phyloP scores from a whole-genome alignment of 1,140 invertebrate species.

The Mycetomoellerius zeteki region DNA sequence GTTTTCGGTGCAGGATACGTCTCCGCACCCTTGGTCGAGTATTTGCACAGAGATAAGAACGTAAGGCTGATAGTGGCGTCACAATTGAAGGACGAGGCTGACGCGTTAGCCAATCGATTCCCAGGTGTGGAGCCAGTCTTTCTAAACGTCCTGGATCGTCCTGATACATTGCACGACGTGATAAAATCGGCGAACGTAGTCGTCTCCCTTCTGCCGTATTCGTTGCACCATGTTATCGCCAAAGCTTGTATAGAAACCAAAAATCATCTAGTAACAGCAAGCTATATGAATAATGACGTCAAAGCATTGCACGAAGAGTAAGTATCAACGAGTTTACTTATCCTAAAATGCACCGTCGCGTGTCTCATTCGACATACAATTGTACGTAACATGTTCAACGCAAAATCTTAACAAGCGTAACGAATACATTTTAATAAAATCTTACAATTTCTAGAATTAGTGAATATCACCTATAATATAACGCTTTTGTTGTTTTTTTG shows the following conservation, averaged over 20 bases:
- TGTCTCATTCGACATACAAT: neutral
- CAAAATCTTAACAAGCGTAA: neutral
- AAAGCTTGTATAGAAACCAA: constrained; percentile 94
- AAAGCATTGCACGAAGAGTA: constrained; percentile 92
- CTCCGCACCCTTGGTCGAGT: constrained; percentile 97
- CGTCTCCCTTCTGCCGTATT: constrained; percentile 97
- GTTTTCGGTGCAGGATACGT: constrained; percentile 98
- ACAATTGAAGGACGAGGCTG: constrained; percentile 95
- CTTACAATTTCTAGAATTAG: neutral
- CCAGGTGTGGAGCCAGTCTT: constrained; percentile 93
- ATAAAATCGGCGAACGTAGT: constrained; percentile 92
- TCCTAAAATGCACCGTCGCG: neutral
- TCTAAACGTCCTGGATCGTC: constrained; percentile 92
- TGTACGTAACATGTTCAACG: neutral
- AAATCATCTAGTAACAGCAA: constrained; percentile 98
- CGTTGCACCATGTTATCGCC: constrained; percentile 95
- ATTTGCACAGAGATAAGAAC: constrained; percentile 94
- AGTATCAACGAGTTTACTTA: constrained; percentile 78
- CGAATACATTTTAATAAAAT: constrained; percentile 17
- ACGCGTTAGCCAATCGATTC: constrained; percentile 92
- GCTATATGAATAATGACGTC: constrained; percentile 96
- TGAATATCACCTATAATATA: neutral
- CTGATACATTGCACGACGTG: constrained; percentile 91
- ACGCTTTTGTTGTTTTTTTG: neutral
- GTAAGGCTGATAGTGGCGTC: constrained; percentile 95